Percentiles rank a stretch among this genome's conserved stretches.
Conservation (phyloP, 1,140 invertebrate species). For the Plutomurus gul region DNA sequence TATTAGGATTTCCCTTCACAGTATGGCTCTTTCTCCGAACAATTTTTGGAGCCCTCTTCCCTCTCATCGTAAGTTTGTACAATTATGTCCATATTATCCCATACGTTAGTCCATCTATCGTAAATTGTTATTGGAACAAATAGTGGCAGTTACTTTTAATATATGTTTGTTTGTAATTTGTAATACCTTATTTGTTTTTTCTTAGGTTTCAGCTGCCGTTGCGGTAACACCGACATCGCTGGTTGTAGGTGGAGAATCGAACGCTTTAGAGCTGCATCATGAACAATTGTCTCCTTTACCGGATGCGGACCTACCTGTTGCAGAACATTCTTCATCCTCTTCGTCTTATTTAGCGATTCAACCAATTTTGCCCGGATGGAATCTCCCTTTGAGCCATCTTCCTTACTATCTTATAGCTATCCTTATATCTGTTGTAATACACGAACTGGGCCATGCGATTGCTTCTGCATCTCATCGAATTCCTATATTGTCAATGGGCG, state of each 20-base stretch:
- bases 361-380: conserved; percentile 53
- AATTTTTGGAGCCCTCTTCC: conserved; percentile 43
- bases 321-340: conserved; percentile 2
- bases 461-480: conserved; percentile 52
- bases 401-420: conserved; percentile 52
- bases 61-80: conserved; percentile 43
- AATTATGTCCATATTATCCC: background rate
- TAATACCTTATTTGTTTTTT: background rate
- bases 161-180: too few relatives aligned
- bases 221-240: conserved; percentile 42
- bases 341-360: conserved; percentile 52
- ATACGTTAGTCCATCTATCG: background rate
- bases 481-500: conserved; percentile 46
- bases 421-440: conserved; percentile 51
- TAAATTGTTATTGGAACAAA: too few relatives aligned
- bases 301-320: conserved; percentile 46
- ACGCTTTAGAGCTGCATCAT: conserved; percentile 48
- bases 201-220: conserved; percentile 36
- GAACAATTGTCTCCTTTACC: conserved; percentile 43
- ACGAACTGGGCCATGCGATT: conserved; percentile 52
- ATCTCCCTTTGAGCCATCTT: conserved; percentile 50
- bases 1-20: too few relatives aligned
- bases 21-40: conserved; percentile 50
- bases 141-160: too few relatives aligned
- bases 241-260: conserved; percentile 1